phyloP scores from a whole-genome alignment of 2,113 vertebrate genomes.

The Gila orcuttii region DNA sequence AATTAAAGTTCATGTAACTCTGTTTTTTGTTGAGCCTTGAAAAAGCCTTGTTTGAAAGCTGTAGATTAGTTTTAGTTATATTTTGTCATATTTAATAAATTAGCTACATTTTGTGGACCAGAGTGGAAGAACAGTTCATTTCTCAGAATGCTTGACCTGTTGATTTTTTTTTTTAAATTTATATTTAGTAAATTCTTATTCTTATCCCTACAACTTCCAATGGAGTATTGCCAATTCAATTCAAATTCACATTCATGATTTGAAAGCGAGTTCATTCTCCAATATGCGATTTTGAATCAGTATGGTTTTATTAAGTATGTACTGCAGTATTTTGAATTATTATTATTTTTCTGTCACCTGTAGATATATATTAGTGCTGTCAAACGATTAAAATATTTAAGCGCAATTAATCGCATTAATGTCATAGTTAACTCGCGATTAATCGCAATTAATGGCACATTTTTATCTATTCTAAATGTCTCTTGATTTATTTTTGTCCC shows the following conservation, averaged over 20 bases:
- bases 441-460: no score
- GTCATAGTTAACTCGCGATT: no score
- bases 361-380: slow-evolving; percentile 2
- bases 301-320: background rate
- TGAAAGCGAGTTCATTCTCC: background rate
- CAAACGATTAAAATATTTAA: no score
- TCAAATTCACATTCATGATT: background rate
- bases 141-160: background rate
- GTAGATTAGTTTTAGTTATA: background rate
- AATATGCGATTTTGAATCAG: background rate
- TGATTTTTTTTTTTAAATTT: background rate
- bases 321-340: background rate
- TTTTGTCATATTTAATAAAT: background rate
- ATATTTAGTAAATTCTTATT: background rate
- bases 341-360: background rate
- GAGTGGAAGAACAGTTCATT: background rate
- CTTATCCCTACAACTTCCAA: background rate
- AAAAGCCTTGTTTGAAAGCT: no score
- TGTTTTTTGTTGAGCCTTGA: no score
- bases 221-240: background rate
- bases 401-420: no score
- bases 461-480: no score
- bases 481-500: no score
- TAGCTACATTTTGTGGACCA: background rate
- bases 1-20: no score